These are phyloP conservation scores for Acrobeloides nanus DNA, from an alignment of 2,888 invertebrate genomes.

Conservation along the genomic window DNA sequence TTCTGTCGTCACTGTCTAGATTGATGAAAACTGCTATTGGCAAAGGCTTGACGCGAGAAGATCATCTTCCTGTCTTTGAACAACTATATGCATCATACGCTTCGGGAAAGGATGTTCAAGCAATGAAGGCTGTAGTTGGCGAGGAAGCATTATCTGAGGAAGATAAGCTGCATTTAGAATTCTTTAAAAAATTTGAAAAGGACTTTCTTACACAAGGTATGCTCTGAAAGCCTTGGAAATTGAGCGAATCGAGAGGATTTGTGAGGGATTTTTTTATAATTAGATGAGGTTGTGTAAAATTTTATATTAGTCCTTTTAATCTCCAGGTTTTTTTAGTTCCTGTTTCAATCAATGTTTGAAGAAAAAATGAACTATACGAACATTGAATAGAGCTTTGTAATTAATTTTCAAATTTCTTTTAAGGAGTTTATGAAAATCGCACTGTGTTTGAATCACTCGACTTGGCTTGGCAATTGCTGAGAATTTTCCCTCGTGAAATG, in stretches of 20 bases:
- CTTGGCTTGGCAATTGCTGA: conserved; percentile 96
- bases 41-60: conserved; percentile 68
- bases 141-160: conserved; percentile 97
- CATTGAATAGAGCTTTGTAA: no score
- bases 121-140: conserved; percentile 82
- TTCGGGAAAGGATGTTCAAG: conserved; percentile 77
- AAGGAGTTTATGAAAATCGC: conserved; percentile 94
- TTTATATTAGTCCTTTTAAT: no score
- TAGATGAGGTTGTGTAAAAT: no score
- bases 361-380: background rate
- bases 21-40: conserved; percentile 99
- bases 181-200: conserved; percentile 98
- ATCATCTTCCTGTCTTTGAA: conserved; percentile 82
- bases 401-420: no score
- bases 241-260: no score
- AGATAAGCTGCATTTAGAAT: conserved; percentile 94
- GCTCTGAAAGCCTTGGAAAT: no score
- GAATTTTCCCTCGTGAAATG: conserved; percentile 99
- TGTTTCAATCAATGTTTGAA: background rate
- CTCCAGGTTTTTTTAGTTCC: no score
- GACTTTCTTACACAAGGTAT: conserved; percentile 88
- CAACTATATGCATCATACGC: conserved; percentile 95
- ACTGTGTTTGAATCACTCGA: conserved; percentile 98
- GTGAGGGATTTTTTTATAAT: no score
- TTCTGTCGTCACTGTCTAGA: conserved; percentile 94